phyloP scores from a whole-genome alignment of 2,113 vertebrate genomes.

The Chlorodrepanis virens region DNA sequence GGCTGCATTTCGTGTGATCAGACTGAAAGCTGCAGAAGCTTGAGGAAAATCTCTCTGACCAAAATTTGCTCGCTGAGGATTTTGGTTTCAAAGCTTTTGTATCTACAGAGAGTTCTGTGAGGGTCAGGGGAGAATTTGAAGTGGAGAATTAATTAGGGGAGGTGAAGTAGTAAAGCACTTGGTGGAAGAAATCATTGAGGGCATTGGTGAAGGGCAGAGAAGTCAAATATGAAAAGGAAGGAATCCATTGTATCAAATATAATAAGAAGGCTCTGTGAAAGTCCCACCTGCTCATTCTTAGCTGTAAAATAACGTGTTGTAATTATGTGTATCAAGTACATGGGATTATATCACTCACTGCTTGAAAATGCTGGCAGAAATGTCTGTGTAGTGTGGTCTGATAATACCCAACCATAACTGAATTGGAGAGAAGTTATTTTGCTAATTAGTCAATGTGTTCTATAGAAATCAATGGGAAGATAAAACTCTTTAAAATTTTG shows the following conservation, averaged over 20 bases:
- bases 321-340: background rate
- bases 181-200: background rate
- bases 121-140: background rate
- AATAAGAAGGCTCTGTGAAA: background rate
- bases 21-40: background rate
- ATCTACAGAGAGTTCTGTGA: background rate
- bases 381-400: background rate
- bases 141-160: slow-evolving; percentile 42
- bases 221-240: background rate
- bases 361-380: background rate
- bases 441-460: background rate
- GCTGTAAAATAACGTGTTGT: background rate
- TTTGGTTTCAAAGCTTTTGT: background rate
- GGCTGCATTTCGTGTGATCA: background rate
- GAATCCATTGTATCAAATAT: background rate
- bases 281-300: background rate
- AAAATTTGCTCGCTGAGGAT: background rate
- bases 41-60: background rate
- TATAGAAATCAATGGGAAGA: background rate
- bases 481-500: background rate
- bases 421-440: background rate
- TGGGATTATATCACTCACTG: background rate
- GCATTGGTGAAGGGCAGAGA: slow-evolving; percentile 5
- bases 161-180: background rate
- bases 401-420: background rate